These are phyloP conservation scores for Hedychridium roseum DNA, from an alignment of 2,888 invertebrate species.

Conservation along the genomic window DNA sequence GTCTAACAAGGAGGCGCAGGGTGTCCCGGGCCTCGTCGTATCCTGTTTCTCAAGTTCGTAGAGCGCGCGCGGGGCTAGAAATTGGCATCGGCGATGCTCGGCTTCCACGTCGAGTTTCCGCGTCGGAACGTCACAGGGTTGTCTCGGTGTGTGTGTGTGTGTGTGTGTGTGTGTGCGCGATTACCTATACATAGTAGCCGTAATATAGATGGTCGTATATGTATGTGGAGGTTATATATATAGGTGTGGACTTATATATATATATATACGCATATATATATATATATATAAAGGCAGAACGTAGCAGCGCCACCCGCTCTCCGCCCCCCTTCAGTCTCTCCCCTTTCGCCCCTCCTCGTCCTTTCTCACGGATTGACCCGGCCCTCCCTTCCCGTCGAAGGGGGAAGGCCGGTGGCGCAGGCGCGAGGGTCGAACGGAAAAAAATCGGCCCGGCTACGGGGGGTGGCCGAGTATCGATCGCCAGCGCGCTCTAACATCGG, in stretches of 20 bases:
- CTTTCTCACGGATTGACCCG: constrained; percentile 6
- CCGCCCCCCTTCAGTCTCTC: constrained; percentile 15
- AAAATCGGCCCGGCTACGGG: constrained; percentile 70
- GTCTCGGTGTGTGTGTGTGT: too few relatives aligned
- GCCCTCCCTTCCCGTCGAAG: constrained; percentile 17
- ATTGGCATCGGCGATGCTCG: constrained; percentile 33
- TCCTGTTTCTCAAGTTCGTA: constrained; percentile 24
- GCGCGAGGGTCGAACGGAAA: constrained; percentile 61
- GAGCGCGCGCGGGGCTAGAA: constrained; percentile 26
- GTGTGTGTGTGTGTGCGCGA: too few relatives aligned
- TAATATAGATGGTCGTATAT: too few relatives aligned
- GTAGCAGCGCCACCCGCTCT: constrained; percentile 10
- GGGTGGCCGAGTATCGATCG: too few relatives aligned
- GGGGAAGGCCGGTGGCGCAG: constrained; percentile 39
- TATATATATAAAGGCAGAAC: not conserved
- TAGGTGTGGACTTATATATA: too few relatives aligned
- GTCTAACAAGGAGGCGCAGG: too few relatives aligned
- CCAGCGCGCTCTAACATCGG: too few relatives aligned
- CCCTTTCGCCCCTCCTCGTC: constrained; percentile 5
- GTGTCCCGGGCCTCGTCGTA: too few relatives aligned
- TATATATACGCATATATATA: not conserved
- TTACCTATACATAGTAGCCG: too few relatives aligned
- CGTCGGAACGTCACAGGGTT: too few relatives aligned
- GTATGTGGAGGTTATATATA: too few relatives aligned
- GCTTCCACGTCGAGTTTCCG: constrained; percentile 23